phyloP scores from a whole-genome alignment of 2,113 vertebrate genomes.

The Salvelinus namaycush region DNA sequence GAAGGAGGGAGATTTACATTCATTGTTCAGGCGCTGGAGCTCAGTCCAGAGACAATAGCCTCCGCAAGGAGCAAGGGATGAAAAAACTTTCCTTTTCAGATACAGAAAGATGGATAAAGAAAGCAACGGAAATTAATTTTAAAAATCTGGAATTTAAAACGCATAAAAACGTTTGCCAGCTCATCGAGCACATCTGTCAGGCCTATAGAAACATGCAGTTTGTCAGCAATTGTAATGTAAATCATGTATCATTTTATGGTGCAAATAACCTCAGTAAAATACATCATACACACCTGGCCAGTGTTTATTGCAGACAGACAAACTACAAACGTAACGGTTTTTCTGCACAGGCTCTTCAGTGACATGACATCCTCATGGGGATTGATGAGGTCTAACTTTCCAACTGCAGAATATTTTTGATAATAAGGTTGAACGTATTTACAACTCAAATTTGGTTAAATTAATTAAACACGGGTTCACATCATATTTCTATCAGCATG shows the following conservation, averaged over 20 bases:
- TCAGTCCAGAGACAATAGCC: slow-evolving; percentile 84
- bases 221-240: not conserved
- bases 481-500: too few relatives aligned
- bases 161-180: not conserved
- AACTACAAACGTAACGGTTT: too few relatives aligned
- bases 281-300: not conserved
- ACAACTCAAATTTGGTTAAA: too few relatives aligned
- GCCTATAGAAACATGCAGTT: too few relatives aligned
- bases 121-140: slow-evolving; percentile 30
- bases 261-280: not conserved
- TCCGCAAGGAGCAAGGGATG: slow-evolving; percentile 50
- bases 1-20: slow-evolving; percentile 86
- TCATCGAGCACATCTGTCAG: not conserved
- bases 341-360: too few relatives aligned
- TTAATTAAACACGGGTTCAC: too few relatives aligned
- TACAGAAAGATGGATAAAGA: slow-evolving; percentile 17
- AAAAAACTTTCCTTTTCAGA: slow-evolving; percentile 59
- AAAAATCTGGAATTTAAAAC: not conserved
- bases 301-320: too few relatives aligned
- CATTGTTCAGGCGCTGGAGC: slow-evolving; percentile 89
- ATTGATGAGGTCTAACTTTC: too few relatives aligned
- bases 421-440: too few relatives aligned
- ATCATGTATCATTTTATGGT: not conserved
- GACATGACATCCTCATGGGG: too few relatives aligned
- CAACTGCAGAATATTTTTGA: too few relatives aligned